These are phyloP conservation scores for Caradrina clavipalpis DNA, from an alignment of 2,888 invertebrate genomes.

Conservation along the genomic window DNA sequence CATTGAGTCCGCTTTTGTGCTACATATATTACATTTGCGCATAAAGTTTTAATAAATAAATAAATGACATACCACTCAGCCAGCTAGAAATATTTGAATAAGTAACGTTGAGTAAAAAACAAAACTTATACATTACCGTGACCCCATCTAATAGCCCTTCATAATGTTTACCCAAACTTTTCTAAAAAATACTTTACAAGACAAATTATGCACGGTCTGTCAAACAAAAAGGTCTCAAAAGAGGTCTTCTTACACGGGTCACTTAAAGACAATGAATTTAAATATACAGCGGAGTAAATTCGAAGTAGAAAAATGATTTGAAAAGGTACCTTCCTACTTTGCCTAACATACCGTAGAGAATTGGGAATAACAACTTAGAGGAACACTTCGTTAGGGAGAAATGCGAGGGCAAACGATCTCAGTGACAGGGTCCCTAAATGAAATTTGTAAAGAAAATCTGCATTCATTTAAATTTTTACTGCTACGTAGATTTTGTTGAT, in stretches of 20 bases:
- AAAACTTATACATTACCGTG: background rate
- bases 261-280: conserved; percentile 55
- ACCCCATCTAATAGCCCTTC: background rate
- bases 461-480: conserved; percentile 60
- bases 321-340: conserved; percentile 65
- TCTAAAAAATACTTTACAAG: conserved; percentile 1
- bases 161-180: conserved; percentile 1
- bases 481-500: conserved; percentile 49
- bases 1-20: too few relatives aligned
- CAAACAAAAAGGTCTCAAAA: conserved; percentile 30
- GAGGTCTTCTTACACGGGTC: conserved; percentile 31
- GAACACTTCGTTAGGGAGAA: conserved; percentile 71
- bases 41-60: too few relatives aligned
- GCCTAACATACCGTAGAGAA: conserved; percentile 71
- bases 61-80: background rate
- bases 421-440: conserved; percentile 67
- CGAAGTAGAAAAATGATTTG: conserved; percentile 59
- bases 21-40: too few relatives aligned
- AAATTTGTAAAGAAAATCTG: conserved; percentile 70
- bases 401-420: conserved; percentile 68
- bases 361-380: conserved; percentile 73
- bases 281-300: conserved; percentile 56
- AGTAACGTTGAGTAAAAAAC: background rate
- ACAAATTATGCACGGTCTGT: conserved; percentile 25
- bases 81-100: background rate